These are phyloP conservation scores for Nymphalis c-album DNA, from an alignment of 2,888 invertebrate genomes.

Conservation along the genomic window DNA sequence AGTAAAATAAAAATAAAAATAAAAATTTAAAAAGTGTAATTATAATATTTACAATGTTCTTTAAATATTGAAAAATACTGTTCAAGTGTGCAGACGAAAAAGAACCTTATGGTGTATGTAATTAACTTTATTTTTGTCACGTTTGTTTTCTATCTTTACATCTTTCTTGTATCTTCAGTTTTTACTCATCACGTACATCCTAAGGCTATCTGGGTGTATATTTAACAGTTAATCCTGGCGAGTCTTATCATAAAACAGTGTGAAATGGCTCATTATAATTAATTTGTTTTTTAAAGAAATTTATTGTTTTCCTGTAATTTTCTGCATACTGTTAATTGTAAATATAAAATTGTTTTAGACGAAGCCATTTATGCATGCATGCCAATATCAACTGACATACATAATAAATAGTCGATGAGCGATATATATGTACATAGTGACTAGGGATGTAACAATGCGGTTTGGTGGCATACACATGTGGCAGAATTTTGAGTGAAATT, in stretches of 20 bases:
- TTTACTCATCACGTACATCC: conserved; percentile 46
- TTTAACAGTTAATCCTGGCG: conserved; percentile 48
- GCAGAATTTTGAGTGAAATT: too few species aligned
- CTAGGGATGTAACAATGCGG: too few species aligned
- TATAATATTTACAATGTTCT: neutral
- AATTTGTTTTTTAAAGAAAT: too few species aligned
- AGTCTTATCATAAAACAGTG: conserved; percentile 40
- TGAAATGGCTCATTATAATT: conserved; percentile 24
- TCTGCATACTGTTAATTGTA: too few species aligned
- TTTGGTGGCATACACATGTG: too few species aligned
- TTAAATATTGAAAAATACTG: neutral
- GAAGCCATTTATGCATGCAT: too few species aligned
- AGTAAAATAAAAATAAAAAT: neutral
- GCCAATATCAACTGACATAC: too few species aligned
- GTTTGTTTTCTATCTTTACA: neutral
- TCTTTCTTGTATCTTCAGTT: conserved; percentile 20
- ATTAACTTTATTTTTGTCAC: neutral
- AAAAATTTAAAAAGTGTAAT: neutral
- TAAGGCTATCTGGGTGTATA: conserved; percentile 49
- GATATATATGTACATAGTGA: too few species aligned
- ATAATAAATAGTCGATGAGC: too few species aligned
- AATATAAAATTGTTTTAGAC: too few species aligned
- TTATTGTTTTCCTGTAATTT: too few species aligned
- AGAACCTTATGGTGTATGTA: neutral
- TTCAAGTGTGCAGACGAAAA: neutral